phyloP scores from a whole-genome alignment of 2,888 invertebrate genomes.

The Ichneumoninae sp. region DNA sequence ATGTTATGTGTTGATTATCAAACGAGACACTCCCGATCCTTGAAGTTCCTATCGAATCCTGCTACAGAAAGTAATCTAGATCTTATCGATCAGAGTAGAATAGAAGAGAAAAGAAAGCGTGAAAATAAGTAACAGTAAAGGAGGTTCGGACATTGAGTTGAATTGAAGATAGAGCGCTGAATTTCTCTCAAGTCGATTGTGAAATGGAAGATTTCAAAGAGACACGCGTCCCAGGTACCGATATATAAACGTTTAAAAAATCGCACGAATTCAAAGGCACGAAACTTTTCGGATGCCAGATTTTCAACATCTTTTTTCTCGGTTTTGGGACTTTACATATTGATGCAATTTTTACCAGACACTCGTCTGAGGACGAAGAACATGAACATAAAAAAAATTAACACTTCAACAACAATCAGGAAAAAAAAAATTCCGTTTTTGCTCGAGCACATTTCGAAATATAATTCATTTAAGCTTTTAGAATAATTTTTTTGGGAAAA shows the following conservation, averaged over 20 bases:
- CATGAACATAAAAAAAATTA: not conserved
- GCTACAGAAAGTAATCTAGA: not conserved
- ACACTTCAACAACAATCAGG: not conserved
- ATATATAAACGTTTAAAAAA: not conserved
- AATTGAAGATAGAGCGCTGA: not conserved
- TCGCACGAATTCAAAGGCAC: not conserved
- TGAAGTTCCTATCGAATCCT: slow-evolving; percentile 61
- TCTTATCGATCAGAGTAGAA: slow-evolving; percentile 12
- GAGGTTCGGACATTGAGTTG: not conserved
- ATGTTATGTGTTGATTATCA: slow-evolving; percentile 62
- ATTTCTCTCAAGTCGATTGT: not conserved
- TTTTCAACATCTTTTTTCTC: not conserved
- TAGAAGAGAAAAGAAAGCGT: not conserved
- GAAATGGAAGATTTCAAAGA: not conserved
- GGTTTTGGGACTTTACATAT: not conserved
- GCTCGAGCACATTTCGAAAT: not conserved
- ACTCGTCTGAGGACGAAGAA: not conserved
- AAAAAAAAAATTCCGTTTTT: not conserved
- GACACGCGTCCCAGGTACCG: not conserved
- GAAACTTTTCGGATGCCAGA: not conserved
- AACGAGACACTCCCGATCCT: slow-evolving; percentile 60
- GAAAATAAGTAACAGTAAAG: not conserved
- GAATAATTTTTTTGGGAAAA: not conserved
- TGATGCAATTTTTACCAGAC: not conserved
- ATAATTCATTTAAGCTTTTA: not conserved